A percentile compares a stretch with the other conserved stretches of the same genome.
Evolutionary conservation across 2,113 vertebrate genomes (phyloP).

Genomic region (Rhodinocichla rosea): DNA sequence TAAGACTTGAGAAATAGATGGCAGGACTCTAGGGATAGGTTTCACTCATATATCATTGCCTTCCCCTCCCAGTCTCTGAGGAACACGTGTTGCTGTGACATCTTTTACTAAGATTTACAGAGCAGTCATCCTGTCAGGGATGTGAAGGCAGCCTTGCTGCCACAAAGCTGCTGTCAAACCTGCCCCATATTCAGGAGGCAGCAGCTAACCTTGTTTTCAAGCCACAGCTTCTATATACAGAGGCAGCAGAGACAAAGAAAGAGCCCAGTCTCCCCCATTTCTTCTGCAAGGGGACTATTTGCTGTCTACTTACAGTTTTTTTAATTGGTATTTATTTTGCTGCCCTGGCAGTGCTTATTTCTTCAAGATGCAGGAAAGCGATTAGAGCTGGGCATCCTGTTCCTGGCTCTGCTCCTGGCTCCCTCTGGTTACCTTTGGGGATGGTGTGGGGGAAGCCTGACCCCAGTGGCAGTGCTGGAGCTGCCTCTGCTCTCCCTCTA

Average conservation of each 20-base stretch:
- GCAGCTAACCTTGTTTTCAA: background rate
- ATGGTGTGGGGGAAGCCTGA: background rate
- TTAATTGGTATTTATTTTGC: background rate
- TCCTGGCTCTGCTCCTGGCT: background rate
- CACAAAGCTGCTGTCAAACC: background rate
- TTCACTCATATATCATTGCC: background rate
- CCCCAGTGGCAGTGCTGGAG: background rate
- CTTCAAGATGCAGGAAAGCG: background rate
- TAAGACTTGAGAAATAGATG: constrained; percentile 49
- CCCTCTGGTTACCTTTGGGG: background rate
- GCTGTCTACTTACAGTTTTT: background rate
- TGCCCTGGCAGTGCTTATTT: background rate
- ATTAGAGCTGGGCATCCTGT: background rate
- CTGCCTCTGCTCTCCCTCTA: background rate
- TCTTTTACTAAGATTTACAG: constrained; percentile 60
- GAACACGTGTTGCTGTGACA: constrained; percentile 22
- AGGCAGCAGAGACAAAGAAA: background rate
- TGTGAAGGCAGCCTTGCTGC: constrained; percentile 1
- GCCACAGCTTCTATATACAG: background rate
- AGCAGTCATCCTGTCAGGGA: constrained; percentile 38
- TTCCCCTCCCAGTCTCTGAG: constrained; percentile 18
- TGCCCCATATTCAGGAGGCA: background rate
- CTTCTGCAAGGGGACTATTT: background rate
- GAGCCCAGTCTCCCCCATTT: background rate
- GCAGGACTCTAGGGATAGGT: constrained; percentile 4